Evolutionary conservation across 2,797 vertebrate species (phyloP), one percentile per base, ranked within the genome.

Genomic region (Hydrophis major): DNA sequence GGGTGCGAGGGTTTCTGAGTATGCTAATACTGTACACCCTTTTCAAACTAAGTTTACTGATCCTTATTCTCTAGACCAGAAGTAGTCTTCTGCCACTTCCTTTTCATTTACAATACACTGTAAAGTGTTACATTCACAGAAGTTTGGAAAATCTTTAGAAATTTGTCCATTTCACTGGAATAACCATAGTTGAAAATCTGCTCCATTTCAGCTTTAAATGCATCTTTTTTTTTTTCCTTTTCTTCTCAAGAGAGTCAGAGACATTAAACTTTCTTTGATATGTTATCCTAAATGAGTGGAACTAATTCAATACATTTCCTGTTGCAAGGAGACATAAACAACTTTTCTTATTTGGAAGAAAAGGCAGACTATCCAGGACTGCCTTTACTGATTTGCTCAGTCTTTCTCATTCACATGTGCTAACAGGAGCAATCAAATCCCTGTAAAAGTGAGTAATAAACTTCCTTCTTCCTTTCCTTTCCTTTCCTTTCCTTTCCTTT

Each of bases 391-490:
- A 57, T 93, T 93, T 66, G 8, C 7, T 53, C 20, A 22, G 32
- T 20, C 50, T 47, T 10, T 89, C 59, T 37, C 13, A 42, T 50
- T 86, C 28, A n/a, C 53, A 61, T 28, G 10, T 57, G 18, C 20
- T 60, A 32, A 55, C 10, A 27, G 94, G 93, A 94, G 69, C 95
- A 93, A 94, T 95, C 96, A 96, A 96, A 95, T 96, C 95, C 96
- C 96, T 96, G 96, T 94, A 90, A 95, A 90, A 78, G 93, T 95
- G 96, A 96, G 96, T 97, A 97, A 53, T 53, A 53, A 53, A 53
- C 50, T 53, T 50, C 50, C 86, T 27, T 53, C 1, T 53, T 16
- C 42, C 16, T 28, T 74, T 50, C 47, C 47, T 50, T 50, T 50
- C 47, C 47, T 50, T 50, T 50, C 47, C 47, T 50, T 50, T 50